Base-by-base conservation (phyloP, 2,888 invertebrate genomes). In the Chrysolina haemoptera region DNA sequence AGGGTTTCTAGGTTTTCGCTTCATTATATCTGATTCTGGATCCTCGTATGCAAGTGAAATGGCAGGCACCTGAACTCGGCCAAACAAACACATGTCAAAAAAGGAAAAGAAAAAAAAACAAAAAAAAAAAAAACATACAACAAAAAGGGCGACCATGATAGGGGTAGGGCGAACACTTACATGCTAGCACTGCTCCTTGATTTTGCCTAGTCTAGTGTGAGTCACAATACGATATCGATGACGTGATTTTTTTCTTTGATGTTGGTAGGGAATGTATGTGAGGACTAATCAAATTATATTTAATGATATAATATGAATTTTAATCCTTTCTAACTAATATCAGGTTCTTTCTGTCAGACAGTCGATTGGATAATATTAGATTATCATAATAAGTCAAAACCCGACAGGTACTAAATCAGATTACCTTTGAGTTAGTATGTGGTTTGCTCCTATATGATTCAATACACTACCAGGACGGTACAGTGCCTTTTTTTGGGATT, bases 11-110 rank as follows among this genome's bases (percentile, higher is more conserved):
- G 98, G 98, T 91, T 95, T 95, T 90, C 98, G 94, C 94, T 97
- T 97, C 98, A 98, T 98, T 90, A 98, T 98, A 94, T 98, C 98
- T 90, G 96, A 96, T 92, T 98, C 98, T 90, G 97, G 96, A 91
- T 95, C 95, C 93, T 98, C 97, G 92, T 98, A 98, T 90, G 98
- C 97, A 93, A 98, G 93, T 90, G 97, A 97, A 91, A 98, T 98
- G 91, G 97, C 97, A 90, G 98, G 98, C 91, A 96, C 95, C 97
- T 96, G 92, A 90, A 83, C 81, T 83, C 85, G 85, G 84, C 84
- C 84, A 87, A 85, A 86, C 84, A 87, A 86, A 87, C 82, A 85
- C 82, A 86, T 88, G 86, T 88, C 87, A 89, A 88, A 87, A 85
- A 82, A 72, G n/a, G n/a, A n/a, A n/a, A n/a, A n/a, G n/a, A 68